Evolutionary conservation across 2,113 vertebrate species (phyloP).

Genomic region (Heterocephalus glaber): DNA sequence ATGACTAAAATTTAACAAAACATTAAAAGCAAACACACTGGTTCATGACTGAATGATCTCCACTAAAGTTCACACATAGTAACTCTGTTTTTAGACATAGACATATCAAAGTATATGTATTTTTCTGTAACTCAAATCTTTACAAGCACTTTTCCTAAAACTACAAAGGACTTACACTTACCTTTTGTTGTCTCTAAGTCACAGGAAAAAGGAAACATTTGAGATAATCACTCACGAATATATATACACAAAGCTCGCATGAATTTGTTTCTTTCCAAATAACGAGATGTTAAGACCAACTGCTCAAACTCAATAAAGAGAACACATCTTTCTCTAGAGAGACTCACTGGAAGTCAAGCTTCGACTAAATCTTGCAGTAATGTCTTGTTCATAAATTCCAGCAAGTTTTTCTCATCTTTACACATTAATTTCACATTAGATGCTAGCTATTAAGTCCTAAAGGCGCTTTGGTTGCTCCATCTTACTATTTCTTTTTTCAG

Average conservation of each 20-base stretch:
- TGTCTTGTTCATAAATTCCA: constrained; percentile 53
- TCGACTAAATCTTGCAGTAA: constrained; percentile 67
- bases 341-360: constrained; percentile 57
- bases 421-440: neutral
- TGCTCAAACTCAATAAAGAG: constrained; percentile 54
- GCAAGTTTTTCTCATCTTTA: constrained; percentile 48
- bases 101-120: constrained; percentile 48
- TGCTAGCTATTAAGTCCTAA: constrained; percentile 37
- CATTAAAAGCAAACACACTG: neutral
- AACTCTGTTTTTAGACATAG: neutral
- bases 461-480: neutral
- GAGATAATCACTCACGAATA: constrained; percentile 65
- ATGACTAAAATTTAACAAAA: constrained; percentile 55
- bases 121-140: constrained; percentile 49
- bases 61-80: neutral
- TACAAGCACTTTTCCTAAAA: constrained; percentile 28
- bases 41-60: neutral
- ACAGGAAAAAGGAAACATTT: constrained; percentile 60
- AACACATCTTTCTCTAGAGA: constrained; percentile 63
- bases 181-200: constrained; percentile 8
- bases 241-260: constrained; percentile 51
- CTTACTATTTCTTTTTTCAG: constrained; percentile 29
- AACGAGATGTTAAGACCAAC: constrained; percentile 53
- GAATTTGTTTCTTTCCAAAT: constrained; percentile 69
- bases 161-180: constrained; percentile 17